phyloP scores from a whole-genome alignment of 2,888 invertebrate species.

The Scrobipalpa costella region DNA sequence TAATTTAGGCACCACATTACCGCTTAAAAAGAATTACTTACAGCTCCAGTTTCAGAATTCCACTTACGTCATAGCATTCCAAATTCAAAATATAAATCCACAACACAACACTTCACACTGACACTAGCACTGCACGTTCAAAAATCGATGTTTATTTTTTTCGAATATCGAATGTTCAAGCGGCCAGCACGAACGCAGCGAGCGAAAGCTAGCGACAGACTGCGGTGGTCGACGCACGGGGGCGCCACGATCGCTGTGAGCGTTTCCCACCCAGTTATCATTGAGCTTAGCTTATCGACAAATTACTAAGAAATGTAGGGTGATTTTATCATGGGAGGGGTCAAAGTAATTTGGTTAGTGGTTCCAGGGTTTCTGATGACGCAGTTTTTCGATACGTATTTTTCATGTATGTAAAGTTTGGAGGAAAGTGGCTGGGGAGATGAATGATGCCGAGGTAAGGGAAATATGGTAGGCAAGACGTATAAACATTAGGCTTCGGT shows the following conservation, averaged over 20 bases:
- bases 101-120: conserved; percentile 38
- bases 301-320: too few species aligned
- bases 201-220: conserved; percentile 43
- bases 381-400: conserved; percentile 30
- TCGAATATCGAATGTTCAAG: conserved; percentile 27
- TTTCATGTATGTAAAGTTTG: conserved; percentile 27
- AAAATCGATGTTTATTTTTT: conserved; percentile 48
- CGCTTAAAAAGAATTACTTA: conserved; percentile 13
- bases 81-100: conserved; percentile 24
- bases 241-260: conserved; percentile 44
- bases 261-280: conserved; percentile 28
- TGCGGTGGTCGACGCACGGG: conserved; percentile 42
- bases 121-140: conserved; percentile 46
- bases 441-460: conserved; percentile 22
- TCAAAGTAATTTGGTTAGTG: neutral
- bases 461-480: conserved; percentile 18
- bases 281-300: neutral
- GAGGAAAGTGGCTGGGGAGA: conserved; percentile 24
- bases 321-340: neutral
- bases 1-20: neutral
- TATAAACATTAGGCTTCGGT: conserved; percentile 15
- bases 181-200: conserved; percentile 39
- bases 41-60: neutral
- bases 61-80: conserved; percentile 23
- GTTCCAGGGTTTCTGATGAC: conserved; percentile 30